Conservation (phyloP, 2,797 vertebrate species). For the Petrocephalus sullivani region DNA sequence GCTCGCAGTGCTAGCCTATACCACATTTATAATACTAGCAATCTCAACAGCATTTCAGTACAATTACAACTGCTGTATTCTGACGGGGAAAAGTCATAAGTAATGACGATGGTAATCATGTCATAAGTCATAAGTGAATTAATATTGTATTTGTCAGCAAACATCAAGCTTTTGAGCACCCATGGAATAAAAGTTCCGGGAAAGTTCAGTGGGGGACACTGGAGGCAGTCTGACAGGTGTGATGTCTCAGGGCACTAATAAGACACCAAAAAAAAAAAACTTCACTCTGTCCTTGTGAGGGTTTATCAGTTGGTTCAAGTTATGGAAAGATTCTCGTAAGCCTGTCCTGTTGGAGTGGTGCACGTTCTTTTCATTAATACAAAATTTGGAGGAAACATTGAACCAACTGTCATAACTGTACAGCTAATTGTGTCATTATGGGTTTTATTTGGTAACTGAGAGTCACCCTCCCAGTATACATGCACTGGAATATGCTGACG, state of each 20-base stretch:
- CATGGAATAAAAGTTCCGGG: neutral
- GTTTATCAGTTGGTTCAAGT: neutral
- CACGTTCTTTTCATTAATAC: slow-evolving; percentile 15
- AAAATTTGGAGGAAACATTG: neutral
- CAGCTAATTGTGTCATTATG: neutral
- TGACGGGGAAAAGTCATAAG: neutral
- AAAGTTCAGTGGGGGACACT: neutral
- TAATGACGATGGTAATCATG: neutral
- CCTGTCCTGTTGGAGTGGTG: neutral
- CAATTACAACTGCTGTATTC: neutral
- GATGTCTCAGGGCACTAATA: neutral
- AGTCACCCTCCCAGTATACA: neutral
- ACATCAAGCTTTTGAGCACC: neutral
- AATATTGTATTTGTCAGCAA: neutral
- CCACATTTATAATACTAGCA: neutral
- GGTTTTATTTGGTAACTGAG: slow-evolving; percentile 26
- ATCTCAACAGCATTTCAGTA: neutral
- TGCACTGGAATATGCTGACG: neutral
- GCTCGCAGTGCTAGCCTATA: neutral
- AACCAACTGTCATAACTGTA: neutral
- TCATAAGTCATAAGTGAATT: neutral
- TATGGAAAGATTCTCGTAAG: neutral
- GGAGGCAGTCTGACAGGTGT: neutral
- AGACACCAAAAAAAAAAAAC: neutral
- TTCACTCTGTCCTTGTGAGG: neutral